phyloP scores from a whole-genome alignment of 2,888 invertebrate genomes.

The Mythimna ferrago region DNA sequence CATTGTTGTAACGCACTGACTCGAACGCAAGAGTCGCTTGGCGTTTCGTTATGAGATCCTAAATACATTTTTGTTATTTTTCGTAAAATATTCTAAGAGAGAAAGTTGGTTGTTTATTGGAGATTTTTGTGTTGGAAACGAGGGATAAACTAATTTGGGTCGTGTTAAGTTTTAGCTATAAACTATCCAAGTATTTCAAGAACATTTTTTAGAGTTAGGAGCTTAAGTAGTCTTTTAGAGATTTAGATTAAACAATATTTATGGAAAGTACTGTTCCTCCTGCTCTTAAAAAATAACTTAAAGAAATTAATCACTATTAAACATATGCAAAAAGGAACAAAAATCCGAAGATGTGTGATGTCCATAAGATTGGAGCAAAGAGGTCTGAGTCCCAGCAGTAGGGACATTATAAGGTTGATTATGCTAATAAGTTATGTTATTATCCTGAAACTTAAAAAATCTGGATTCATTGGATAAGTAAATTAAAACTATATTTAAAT shows the following conservation, averaged over 20 bases:
- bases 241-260: not conserved
- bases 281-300: not conserved
- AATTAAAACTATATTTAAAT: no score
- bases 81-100: slow-evolving; percentile 13
- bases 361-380: no score
- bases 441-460: not conserved
- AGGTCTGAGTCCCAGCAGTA: no score
- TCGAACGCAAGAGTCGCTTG: slow-evolving; percentile 26
- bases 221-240: not conserved
- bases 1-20: slow-evolving; percentile 37
- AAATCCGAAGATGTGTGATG: no score
- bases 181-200: not conserved
- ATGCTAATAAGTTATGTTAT: not conserved
- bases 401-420: no score
- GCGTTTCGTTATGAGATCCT: slow-evolving; percentile 13
- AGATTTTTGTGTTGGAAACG: not conserved
- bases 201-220: not conserved
- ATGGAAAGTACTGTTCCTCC: not conserved
- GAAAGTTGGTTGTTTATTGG: slow-evolving; percentile 14
- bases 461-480: not conserved
- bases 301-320: not conserved
- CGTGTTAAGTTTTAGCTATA: not conserved
- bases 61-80: slow-evolving; percentile 4
- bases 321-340: no score
- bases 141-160: not conserved